Evolutionary conservation across 2,797 vertebrate species (phyloP).

Genomic region (Vespertilio murinus): DNA sequence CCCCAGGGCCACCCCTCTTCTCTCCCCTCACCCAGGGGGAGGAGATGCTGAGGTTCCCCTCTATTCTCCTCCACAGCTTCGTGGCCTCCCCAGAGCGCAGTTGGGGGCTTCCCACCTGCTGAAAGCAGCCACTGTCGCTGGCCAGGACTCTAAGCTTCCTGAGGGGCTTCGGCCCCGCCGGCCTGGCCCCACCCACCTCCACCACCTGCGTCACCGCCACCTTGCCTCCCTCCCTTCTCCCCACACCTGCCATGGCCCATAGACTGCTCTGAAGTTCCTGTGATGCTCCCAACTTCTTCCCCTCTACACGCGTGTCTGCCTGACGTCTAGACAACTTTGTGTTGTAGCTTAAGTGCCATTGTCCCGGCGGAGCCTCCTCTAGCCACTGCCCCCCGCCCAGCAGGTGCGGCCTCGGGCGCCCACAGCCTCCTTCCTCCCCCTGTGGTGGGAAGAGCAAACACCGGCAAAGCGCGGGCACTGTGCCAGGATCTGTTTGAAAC

Average conservation of each 20-base stretch:
- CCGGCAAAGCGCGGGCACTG: fast-evolving
- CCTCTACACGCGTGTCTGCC: background rate
- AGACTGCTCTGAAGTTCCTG: no score
- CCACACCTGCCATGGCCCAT: background rate
- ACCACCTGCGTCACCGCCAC: background rate
- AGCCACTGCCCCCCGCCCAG: no score
- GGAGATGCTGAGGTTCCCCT: fast-evolving
- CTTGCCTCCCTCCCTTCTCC: background rate
- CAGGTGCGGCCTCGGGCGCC: background rate
- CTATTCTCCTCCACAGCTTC: background rate
- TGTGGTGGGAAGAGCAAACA: fast-evolving
- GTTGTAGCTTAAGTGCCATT: background rate
- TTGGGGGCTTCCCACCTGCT: fast-evolving
- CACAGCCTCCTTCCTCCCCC: fast-evolving
- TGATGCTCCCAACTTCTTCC: background rate
- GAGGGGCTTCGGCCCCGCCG: background rate
- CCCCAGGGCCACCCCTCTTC: background rate
- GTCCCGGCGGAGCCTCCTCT: background rate
- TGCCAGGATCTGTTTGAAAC: background rate
- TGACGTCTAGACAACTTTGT: background rate
- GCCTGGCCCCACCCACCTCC: fast-evolving
- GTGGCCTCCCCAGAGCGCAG: background rate
- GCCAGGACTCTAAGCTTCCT: background rate
- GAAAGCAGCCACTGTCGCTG: background rate
- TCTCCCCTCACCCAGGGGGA: background rate